phyloP scores from a whole-genome alignment of 2,113 vertebrate genomes.

The Bombycilla garrulus region DNA sequence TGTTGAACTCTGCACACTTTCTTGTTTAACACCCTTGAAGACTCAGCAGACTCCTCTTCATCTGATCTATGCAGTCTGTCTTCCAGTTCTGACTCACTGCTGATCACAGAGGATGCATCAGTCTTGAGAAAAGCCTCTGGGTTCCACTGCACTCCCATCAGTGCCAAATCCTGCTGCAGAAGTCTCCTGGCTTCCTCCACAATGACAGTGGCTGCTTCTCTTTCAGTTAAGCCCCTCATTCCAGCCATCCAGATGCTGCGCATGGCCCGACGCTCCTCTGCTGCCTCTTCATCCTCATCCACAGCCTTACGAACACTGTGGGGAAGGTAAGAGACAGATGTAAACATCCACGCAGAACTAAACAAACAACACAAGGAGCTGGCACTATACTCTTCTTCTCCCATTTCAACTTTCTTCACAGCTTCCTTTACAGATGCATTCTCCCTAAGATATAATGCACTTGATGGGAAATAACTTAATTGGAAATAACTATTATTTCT shows the following conservation, averaged over 20 bases:
- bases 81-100: conserved; percentile 52
- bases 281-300: conserved; percentile 91
- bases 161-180: conserved; percentile 87
- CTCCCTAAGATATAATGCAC: not conserved
- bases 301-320: conserved; percentile 81
- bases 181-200: conserved; percentile 89
- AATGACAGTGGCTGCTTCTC: conserved; percentile 85
- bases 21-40: not conserved
- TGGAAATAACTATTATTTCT: not conserved
- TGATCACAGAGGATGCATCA: not conserved
- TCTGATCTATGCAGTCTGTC: not conserved
- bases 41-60: not conserved
- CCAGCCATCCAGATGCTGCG: conserved; percentile 86
- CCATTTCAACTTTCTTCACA: not conserved
- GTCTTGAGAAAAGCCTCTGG: conserved; percentile 54
- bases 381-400: not conserved
- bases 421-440: not conserved
- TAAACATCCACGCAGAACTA: not conserved
- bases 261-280: conserved; percentile 82
- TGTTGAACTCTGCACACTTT: not conserved
- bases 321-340: not conserved
- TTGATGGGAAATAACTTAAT: not conserved
- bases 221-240: conserved; percentile 84
- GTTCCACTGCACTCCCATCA: conserved; percentile 88
- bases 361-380: not conserved